These are phyloP conservation scores for Trematomus loennbergii DNA, from an alignment of 2,113 vertebrate species.

Conservation along the genomic window DNA sequence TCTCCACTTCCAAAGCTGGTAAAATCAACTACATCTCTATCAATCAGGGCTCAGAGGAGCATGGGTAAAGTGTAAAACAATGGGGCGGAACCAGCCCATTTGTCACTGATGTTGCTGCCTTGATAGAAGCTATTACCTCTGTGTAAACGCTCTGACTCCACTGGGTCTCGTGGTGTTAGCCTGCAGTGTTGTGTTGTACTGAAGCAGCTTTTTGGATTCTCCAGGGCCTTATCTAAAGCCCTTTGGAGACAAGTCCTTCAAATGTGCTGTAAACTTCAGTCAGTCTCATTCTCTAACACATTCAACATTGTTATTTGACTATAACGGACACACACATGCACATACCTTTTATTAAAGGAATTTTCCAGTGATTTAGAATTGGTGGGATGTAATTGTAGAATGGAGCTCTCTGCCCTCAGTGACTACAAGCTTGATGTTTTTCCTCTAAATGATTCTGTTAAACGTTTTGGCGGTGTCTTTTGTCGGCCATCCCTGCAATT, in stretches of 20 bases:
- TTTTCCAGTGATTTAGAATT: too few relatives aligned
- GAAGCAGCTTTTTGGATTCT: neutral
- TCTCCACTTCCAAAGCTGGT: slow-evolving; percentile 16
- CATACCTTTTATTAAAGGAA: too few relatives aligned
- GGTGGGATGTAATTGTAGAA: too few relatives aligned
- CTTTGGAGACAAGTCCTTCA: neutral
- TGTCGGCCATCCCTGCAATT: too few relatives aligned
- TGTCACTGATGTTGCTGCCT: slow-evolving; percentile 59
- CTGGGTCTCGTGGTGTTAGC: neutral
- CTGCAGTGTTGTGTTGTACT: slow-evolving; percentile 2
- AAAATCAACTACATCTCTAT: slow-evolving; percentile 30
- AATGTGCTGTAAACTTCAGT: neutral
- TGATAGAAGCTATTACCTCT: slow-evolving; percentile 60
- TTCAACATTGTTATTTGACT: neutral
- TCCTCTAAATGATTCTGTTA: too few relatives aligned
- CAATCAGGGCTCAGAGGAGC: slow-evolving; percentile 44
- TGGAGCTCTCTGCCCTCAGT: too few relatives aligned
- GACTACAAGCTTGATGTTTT: too few relatives aligned
- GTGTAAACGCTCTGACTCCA: slow-evolving; percentile 34
- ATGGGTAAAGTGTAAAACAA: slow-evolving; percentile 62
- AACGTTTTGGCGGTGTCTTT: too few relatives aligned
- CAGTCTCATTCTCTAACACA: neutral
- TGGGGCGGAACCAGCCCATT: slow-evolving; percentile 71
- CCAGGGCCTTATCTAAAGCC: neutral
- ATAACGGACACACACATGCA: too few relatives aligned